Conservation (phyloP, 1,140 invertebrate species). For the Drosophila pectinifera region DNA sequence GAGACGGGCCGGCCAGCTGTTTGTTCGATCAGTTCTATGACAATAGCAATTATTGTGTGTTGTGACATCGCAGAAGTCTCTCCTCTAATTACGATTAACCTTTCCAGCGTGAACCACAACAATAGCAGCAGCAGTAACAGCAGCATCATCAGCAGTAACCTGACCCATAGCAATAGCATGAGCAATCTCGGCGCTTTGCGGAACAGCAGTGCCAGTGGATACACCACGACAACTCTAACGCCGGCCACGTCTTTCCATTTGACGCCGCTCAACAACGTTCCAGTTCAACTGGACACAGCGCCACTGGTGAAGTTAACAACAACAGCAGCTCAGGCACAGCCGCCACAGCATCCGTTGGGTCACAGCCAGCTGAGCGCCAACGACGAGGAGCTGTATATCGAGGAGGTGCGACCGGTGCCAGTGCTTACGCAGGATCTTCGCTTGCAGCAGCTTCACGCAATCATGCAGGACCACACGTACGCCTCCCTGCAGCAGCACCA, state of each 20-base stretch:
- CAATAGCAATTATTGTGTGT: slow-evolving; percentile 4
- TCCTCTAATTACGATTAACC: slow-evolving; percentile 1
- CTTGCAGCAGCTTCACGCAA: slow-evolving; percentile 86
- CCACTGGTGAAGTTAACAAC: slow-evolving; percentile 20
- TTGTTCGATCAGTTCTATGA: slow-evolving; percentile 5
- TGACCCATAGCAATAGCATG: slow-evolving; percentile 35
- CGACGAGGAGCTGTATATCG: slow-evolving; percentile 82
- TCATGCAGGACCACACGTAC: slow-evolving; percentile 94
- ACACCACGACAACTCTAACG: slow-evolving; percentile 18
- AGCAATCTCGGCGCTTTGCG: slow-evolving; percentile 31
- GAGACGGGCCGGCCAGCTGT: background rate
- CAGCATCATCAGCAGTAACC: slow-evolving; percentile 22
- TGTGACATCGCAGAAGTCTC: background rate
- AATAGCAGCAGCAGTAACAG: slow-evolving; percentile 22
- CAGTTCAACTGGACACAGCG: slow-evolving; percentile 27
- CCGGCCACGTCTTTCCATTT: slow-evolving; percentile 31
- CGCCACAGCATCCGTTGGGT: background rate
- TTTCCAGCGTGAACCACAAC: slow-evolving; percentile 32
- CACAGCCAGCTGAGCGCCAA: slow-evolving; percentile 53
- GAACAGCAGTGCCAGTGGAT: slow-evolving; percentile 25
- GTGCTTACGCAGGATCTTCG: slow-evolving; percentile 85
- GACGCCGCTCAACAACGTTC: slow-evolving; percentile 34
- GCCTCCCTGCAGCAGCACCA: slow-evolving; percentile 86
- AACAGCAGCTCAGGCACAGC: slow-evolving; percentile 6
- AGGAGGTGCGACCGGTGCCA: slow-evolving; percentile 83